These are phyloP conservation scores for Campoletis raptor DNA, from an alignment of 2,888 invertebrate genomes.

Conservation along the genomic window DNA sequence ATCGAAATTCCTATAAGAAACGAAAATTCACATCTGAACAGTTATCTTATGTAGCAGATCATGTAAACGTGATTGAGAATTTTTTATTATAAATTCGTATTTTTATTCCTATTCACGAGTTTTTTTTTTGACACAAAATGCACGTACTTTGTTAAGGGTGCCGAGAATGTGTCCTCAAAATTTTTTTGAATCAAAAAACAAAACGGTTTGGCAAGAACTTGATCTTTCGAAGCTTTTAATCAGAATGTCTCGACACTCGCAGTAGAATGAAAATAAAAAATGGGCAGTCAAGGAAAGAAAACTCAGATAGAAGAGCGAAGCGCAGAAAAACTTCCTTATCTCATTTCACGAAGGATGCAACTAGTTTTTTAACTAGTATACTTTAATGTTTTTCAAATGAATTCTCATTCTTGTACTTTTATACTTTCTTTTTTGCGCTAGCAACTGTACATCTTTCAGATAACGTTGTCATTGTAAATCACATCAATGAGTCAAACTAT, in stretches of 20 bases:
- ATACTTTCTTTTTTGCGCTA: not conserved
- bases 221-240: not conserved
- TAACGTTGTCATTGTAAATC: constrained; percentile 13
- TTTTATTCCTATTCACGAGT: no score
- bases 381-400: constrained; percentile 20
- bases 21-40: not conserved
- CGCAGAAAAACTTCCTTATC: not conserved
- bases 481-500: constrained; percentile 16
- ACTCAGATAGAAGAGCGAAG: not conserved
- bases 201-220: no score
- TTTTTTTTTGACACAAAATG: no score
- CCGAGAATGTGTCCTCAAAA: no score
- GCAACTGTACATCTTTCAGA: not conserved
- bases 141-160: no score
- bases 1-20: not conserved
- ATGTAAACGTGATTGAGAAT: not conserved
- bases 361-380: not conserved
- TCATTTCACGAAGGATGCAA: not conserved
- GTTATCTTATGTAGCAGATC: not conserved
- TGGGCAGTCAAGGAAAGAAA: not conserved
- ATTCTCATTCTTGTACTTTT: not conserved
- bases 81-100: not conserved
- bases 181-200: no score
- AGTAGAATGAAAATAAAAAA: not conserved
- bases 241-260: not conserved